Conservation (phyloP, 1,140 invertebrate species). For the Lordiphosa clarofinis region DNA sequence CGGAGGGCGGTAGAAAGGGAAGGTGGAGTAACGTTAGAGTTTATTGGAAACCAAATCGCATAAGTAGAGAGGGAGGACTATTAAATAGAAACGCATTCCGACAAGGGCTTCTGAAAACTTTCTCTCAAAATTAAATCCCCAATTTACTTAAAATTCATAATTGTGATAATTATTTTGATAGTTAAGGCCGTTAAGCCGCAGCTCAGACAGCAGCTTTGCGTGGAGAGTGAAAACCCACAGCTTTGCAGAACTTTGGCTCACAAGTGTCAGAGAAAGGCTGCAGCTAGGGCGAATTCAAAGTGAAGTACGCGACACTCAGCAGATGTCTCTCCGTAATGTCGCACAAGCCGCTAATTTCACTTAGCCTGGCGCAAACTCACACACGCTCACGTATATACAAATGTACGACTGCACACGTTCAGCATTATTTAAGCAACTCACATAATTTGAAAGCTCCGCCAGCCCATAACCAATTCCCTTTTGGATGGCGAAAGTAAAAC, state of each 20-base stretch:
- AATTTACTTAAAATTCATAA: slow-evolving; percentile 4
- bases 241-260: too few species aligned
- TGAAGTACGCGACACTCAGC: slow-evolving; percentile 2
- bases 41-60: too few species aligned
- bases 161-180: slow-evolving; percentile 8
- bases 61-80: too few species aligned
- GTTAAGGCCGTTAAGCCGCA: not conserved
- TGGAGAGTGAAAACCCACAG: not conserved
- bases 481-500: slow-evolving; percentile 1
- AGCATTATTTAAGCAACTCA: too few species aligned
- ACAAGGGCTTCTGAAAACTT: not conserved
- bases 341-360: slow-evolving; percentile 44
- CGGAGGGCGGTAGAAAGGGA: too few species aligned
- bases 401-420: not conserved
- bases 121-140: not conserved
- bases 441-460: slow-evolving; percentile 9
- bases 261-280: too few species aligned
- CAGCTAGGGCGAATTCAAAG: too few species aligned
- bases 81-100: too few species aligned
- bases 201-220: not conserved
- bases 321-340: not conserved
- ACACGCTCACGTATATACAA: too few species aligned
- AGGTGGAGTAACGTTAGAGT: too few species aligned
- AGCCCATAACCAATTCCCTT: slow-evolving; percentile 44
- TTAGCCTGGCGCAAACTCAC: slow-evolving; percentile 17